Evolutionary conservation across 2,113 vertebrate genomes (phyloP).

Genomic region (Oxyura jamaicensis): DNA sequence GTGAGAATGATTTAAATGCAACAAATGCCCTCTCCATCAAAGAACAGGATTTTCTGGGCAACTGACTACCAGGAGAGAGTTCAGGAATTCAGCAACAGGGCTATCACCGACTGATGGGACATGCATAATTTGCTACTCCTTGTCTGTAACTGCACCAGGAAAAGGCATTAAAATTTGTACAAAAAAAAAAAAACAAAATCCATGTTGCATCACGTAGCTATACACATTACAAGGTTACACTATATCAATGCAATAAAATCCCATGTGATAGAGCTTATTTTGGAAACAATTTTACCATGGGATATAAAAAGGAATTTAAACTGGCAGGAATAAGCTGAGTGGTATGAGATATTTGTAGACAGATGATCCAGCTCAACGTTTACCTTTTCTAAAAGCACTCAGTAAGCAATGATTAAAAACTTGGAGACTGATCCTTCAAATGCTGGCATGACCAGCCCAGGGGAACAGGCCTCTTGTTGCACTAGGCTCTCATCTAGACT

Average conservation of each 20-base stretch:
- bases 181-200: not conserved
- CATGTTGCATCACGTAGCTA: not conserved
- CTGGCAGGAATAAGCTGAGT: conserved; percentile 33
- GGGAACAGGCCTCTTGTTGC: not conserved
- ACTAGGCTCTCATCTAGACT: not conserved
- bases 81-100: conserved; percentile 1
- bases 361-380: conserved; percentile 53
- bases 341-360: conserved; percentile 41
- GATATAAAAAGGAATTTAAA: conserved; percentile 64
- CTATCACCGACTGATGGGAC: conserved; percentile 31
- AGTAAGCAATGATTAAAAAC: conserved; percentile 26
- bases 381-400: conserved; percentile 39
- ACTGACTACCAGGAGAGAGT: conserved; percentile 6
- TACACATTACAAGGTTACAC: conserved; percentile 34
- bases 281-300: conserved; percentile 45
- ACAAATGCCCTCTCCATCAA: not conserved
- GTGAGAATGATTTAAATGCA: not conserved
- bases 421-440: not conserved
- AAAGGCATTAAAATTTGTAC: not conserved
- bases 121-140: conserved; percentile 48
- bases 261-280: conserved; percentile 36
- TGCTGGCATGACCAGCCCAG: not conserved
- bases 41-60: not conserved
- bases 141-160: conserved; percentile 48
- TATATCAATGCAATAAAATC: conserved; percentile 13